Evolutionary conservation across 2,797 vertebrate species (phyloP).

Genomic region (Varecia variegata): DNA sequence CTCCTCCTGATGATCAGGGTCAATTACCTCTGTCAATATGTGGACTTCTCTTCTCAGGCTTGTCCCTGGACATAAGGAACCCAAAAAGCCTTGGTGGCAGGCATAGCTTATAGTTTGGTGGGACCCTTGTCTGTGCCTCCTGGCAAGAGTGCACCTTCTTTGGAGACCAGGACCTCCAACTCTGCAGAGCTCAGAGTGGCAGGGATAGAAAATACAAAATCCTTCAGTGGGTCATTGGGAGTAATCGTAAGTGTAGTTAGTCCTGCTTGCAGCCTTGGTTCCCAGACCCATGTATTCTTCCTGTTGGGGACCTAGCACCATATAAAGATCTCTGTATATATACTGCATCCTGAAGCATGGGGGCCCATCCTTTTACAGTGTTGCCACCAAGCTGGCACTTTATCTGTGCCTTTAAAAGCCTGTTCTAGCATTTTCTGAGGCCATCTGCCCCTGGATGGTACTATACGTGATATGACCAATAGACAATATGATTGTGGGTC

Average conservation of each 20-base stretch:
- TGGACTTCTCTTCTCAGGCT: background rate
- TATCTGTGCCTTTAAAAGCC: background rate
- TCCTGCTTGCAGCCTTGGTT: background rate
- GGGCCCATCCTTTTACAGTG: background rate
- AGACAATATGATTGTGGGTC: background rate
- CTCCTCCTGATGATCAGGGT: background rate
- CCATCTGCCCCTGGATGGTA: background rate
- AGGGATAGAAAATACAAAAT: background rate
- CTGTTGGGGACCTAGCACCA: background rate
- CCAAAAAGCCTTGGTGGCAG: background rate
- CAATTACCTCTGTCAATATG: background rate
- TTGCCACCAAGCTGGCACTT: background rate
- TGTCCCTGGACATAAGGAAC: background rate
- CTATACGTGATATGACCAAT: background rate
- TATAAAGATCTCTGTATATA: background rate
- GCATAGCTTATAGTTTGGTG: background rate
- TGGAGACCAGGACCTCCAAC: background rate
- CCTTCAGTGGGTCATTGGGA: background rate
- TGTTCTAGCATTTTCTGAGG: background rate
- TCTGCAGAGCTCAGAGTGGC: background rate
- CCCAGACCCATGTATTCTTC: background rate
- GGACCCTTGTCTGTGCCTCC: background rate
- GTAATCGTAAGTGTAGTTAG: background rate
- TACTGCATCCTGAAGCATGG: background rate
- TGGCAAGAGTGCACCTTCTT: background rate